Conservation (phyloP, 2,797 vertebrate genomes). For the Catamblyrhynchus diadema region DNA sequence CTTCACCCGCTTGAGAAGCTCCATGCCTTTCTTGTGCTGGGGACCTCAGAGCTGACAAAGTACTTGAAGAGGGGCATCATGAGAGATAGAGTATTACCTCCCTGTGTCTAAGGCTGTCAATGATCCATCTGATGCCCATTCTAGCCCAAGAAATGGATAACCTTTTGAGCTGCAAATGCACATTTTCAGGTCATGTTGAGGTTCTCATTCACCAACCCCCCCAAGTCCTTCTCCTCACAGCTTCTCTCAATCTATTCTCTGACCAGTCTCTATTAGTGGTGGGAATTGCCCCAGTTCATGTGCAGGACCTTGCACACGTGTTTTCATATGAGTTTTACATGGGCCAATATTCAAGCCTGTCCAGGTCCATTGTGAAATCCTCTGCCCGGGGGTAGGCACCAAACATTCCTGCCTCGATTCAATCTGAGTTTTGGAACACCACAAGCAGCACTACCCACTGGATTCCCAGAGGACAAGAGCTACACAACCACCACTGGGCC, state of each 20-base stretch:
- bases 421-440: neutral
- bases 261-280: neutral
- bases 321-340: neutral
- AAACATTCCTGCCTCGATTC: neutral
- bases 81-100: neutral
- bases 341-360: neutral
- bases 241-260: neutral
- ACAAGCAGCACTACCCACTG: neutral
- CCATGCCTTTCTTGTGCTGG: neutral
- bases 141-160: neutral
- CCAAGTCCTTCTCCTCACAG: neutral
- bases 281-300: neutral
- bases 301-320: neutral
- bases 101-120: neutral
- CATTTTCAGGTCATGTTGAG: neutral
- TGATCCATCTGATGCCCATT: neutral
- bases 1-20: fast-evolving
- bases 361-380: neutral
- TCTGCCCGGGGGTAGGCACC: too few relatives aligned
- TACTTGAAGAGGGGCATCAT: fast-evolving
- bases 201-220: neutral
- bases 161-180: neutral
- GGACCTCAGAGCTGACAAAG: neutral
- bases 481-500: neutral
- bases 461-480: neutral